Evolutionary conservation across 2,888 invertebrate genomes (phyloP).

Genomic region (Metellina segmentata): DNA sequence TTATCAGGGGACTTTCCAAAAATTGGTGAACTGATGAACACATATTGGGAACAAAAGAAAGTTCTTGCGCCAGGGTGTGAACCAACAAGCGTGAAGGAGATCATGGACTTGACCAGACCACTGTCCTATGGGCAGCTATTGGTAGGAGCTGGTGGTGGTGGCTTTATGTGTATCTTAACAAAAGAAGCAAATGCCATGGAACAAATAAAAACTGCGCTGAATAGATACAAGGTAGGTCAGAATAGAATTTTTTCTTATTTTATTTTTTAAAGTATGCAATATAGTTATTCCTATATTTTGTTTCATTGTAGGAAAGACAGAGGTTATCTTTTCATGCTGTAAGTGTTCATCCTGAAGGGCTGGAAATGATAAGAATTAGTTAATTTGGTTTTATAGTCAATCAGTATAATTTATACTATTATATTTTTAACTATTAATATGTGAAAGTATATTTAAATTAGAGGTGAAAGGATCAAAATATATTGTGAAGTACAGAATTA

Average conservation of each 20-base stretch:
- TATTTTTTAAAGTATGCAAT: background rate
- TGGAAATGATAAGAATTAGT: conserved; percentile 16
- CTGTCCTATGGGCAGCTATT: conserved; percentile 72
- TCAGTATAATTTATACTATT: background rate
- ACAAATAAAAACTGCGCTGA: conserved; percentile 10
- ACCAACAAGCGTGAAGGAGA: conserved; percentile 79
- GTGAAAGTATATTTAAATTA: background rate
- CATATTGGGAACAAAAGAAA: conserved; percentile 82
- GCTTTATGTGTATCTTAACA: conserved; percentile 77
- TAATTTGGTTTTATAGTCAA: no score
- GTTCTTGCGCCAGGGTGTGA: conserved; percentile 82
- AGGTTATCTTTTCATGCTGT: conserved; percentile 53
- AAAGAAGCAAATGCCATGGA: conserved; percentile 59
- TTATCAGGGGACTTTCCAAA: conserved; percentile 80
- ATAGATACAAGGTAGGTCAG: conserved; percentile 43
- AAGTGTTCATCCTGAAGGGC: conserved; percentile 27
- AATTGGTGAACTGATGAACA: conserved; percentile 80
- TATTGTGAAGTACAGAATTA: background rate
- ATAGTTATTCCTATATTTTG: background rate
- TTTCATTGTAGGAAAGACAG: conserved; percentile 41
- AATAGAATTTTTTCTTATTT: background rate
- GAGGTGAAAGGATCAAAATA: background rate
- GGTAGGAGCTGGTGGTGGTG: conserved; percentile 78
- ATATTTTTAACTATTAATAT: background rate
- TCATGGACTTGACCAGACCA: conserved; percentile 72